A percentile compares a stretch with the other conserved stretches of the same genome.
These are phyloP conservation scores for Melanostoma scalare DNA, from an alignment of 2,888 invertebrate species.

Conservation along the genomic window DNA sequence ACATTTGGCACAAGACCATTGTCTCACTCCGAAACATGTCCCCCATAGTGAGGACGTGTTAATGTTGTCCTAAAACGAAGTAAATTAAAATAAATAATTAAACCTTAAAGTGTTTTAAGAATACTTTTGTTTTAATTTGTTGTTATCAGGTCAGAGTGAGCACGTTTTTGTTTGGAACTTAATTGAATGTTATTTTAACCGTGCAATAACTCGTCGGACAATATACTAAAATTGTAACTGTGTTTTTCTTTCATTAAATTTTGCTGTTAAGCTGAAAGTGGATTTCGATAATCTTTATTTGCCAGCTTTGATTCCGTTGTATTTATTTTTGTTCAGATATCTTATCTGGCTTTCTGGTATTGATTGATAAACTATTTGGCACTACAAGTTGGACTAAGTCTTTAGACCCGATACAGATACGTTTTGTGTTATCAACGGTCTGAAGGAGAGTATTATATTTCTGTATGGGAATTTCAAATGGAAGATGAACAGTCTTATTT, in stretches of 20 bases:
- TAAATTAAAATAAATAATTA: neutral
- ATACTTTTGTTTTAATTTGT: neutral
- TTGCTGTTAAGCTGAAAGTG: slow-evolving; percentile 4
- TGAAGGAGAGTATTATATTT: too few relatives aligned
- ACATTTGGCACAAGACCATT: slow-evolving; percentile 96
- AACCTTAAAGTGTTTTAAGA: neutral
- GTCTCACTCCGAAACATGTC: slow-evolving; percentile 94
- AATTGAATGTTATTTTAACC: too few relatives aligned
- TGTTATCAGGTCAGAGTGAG: too few relatives aligned
- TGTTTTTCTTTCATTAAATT: neutral
- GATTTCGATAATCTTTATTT: slow-evolving; percentile 27
- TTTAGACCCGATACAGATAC: too few relatives aligned
- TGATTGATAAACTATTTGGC: slow-evolving; percentile 14
- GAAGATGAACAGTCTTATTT: too few relatives aligned
- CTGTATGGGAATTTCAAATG: too few relatives aligned
- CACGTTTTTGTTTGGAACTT: too few relatives aligned
- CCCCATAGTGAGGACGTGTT: slow-evolving; percentile 84
- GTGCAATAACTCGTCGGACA: too few relatives aligned
- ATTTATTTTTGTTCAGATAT: slow-evolving; percentile 22
- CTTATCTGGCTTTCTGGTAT: slow-evolving; percentile 15
- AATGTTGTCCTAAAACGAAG: slow-evolving; percentile 16
- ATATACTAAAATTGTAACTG: neutral
- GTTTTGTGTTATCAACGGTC: too few relatives aligned
- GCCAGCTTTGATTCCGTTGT: slow-evolving; percentile 5
- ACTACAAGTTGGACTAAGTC: too few relatives aligned